phyloP scores from a whole-genome alignment of 1,140 invertebrate genomes.

The Achatina immaculata region DNA sequence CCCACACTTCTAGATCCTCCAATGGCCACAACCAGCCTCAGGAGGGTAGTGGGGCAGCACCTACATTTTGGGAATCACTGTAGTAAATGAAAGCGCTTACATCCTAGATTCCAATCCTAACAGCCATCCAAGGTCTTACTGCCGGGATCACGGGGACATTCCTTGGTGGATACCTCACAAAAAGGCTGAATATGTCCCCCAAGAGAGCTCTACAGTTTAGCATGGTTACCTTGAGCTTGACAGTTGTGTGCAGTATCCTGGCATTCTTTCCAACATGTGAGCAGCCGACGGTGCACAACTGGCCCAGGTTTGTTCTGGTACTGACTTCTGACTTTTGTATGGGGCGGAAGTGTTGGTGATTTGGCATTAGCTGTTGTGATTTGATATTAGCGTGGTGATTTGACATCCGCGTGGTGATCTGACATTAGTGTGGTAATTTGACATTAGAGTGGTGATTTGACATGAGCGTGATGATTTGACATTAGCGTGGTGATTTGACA shows the following conservation, averaged over 20 bases:
- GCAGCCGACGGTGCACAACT: slow-evolving; percentile 28
- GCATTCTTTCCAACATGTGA: slow-evolving; percentile 1
- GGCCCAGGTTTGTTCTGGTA: slow-evolving; percentile 17
- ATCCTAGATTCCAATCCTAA: background rate
- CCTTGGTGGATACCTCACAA: slow-evolving; percentile 21
- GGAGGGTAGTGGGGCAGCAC: background rate
- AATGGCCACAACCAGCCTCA: background rate
- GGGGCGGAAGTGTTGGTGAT: background rate
- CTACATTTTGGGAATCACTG: background rate
- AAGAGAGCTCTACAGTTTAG: background rate
- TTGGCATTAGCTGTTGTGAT: background rate
- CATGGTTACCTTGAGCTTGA: background rate
- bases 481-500: no score
- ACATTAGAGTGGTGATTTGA: no score
- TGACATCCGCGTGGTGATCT: background rate
- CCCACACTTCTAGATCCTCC: background rate
- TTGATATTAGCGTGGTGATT: background rate
- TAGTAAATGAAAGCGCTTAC: background rate
- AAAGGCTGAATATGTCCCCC: background rate
- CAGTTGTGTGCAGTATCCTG: background rate
- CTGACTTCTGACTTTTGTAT: background rate
- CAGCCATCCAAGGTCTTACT: background rate
- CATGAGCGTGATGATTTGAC: no score
- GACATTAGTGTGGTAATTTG: background rate
- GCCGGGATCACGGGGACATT: slow-evolving; percentile 4